A percentile compares a stretch with the other conserved stretches of the same genome.
These are phyloP conservation scores for Tillus elongatus DNA, from an alignment of 2,888 invertebrate species.

Conservation along the genomic window DNA sequence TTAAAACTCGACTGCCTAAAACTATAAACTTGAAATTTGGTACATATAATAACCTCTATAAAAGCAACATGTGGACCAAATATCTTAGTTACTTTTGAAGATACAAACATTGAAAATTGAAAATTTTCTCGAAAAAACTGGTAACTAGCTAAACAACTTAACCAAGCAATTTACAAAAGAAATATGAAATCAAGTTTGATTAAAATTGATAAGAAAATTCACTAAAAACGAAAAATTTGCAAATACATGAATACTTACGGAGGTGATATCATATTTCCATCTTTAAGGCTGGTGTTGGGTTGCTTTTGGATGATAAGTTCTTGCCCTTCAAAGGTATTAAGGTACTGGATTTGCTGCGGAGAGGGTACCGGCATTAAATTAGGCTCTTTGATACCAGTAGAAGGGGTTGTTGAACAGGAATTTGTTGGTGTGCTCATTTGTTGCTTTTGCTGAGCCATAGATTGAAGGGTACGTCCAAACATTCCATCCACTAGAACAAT, in stretches of 20 bases:
- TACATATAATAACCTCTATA: too few relatives aligned
- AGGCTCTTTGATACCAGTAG: conserved; percentile 56
- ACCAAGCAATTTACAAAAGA: not conserved
- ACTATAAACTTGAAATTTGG: too few relatives aligned
- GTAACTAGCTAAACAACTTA: too few relatives aligned
- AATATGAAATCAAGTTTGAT: not conserved
- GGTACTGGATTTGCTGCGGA: conserved; percentile 91
- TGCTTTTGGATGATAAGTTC: conserved; percentile 94
- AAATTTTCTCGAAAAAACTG: too few relatives aligned
- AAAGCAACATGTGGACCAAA: too few relatives aligned
- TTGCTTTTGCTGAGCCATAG: conserved; percentile 53
- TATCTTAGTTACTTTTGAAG: too few relatives aligned
- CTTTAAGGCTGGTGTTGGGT: conserved; percentile 81
- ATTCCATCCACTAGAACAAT: conserved; percentile 48
- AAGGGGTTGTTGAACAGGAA: conserved; percentile 32
- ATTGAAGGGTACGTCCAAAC: conserved; percentile 55
- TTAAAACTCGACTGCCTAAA: too few relatives aligned
- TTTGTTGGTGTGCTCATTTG: conserved; percentile 38
- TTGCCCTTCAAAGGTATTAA: conserved; percentile 93
- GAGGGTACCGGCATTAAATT: conserved; percentile 94
- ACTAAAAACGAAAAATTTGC: too few relatives aligned
- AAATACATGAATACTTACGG: conserved; percentile 50
- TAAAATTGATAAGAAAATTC: too few relatives aligned
- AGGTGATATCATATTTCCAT: conserved; percentile 63
- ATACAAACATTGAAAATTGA: too few relatives aligned